phyloP scores from a whole-genome alignment of 2,113 vertebrate species.

The Pterocles orientalis region DNA sequence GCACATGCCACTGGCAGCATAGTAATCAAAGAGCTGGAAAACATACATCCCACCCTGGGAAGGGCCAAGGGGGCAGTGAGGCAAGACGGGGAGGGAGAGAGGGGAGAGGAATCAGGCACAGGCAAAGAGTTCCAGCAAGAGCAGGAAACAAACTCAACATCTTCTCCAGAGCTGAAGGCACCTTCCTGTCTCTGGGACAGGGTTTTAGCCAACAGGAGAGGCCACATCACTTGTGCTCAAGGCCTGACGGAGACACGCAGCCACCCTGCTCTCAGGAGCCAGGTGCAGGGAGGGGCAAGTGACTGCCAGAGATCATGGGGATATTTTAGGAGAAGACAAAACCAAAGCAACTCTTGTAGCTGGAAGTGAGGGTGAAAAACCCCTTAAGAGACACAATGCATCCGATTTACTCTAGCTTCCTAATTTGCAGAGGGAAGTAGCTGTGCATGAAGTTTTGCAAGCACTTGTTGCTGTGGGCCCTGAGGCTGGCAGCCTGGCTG shows the following conservation, averaged over 20 bases:
- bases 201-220: background rate
- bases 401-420: background rate
- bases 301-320: background rate
- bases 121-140: background rate
- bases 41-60: constrained; percentile 97
- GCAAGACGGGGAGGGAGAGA: background rate
- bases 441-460: background rate
- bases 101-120: constrained; percentile 6
- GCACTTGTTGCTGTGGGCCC: background rate
- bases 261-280: background rate
- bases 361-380: background rate
- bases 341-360: background rate
- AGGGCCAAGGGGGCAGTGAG: background rate
- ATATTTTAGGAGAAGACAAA: background rate
- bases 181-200: background rate
- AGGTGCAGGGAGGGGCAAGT: background rate
- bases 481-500: background rate
- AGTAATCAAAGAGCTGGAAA: constrained; percentile 98
- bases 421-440: background rate
- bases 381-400: background rate
- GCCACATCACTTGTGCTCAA: background rate
- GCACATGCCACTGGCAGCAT: constrained; percentile 96
- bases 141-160: background rate
- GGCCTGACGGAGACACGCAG: background rate
- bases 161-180: background rate